These are phyloP conservation scores for Pycnonotus jocosus DNA, from an alignment of 2,113 vertebrate species.

Conservation along the genomic window DNA sequence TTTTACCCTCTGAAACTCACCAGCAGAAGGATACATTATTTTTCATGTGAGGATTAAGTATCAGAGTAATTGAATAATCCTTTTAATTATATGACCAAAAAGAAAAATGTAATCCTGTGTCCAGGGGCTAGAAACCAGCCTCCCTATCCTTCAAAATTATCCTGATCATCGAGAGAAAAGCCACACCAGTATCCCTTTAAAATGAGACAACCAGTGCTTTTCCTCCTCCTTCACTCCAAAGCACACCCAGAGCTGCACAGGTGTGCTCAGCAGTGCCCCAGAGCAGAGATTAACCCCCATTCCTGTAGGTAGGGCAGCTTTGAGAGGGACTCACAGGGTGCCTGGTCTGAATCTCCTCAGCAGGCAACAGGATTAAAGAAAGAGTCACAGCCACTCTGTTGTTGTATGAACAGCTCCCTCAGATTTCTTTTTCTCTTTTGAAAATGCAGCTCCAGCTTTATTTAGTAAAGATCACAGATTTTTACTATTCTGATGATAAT, in stretches of 20 bases:
- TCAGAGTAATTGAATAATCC: background rate
- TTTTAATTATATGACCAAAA: background rate
- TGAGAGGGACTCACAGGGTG: background rate
- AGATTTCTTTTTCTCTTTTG: background rate
- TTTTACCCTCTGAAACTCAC: background rate
- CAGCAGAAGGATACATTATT: background rate
- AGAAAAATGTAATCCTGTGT: background rate
- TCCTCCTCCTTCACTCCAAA: background rate
- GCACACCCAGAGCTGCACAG: background rate
- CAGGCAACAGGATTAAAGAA: background rate
- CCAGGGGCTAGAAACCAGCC: background rate
- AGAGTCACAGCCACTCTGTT: background rate
- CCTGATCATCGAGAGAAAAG: background rate
- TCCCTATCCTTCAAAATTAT: background rate
- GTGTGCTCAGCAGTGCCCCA: background rate
- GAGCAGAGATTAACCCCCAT: background rate
- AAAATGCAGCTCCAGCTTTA: background rate
- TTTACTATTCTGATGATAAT: background rate
- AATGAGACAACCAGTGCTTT: background rate
- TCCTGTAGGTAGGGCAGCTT: background rate
- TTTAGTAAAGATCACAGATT: background rate
- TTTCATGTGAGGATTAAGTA: background rate
- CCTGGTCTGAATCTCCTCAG: background rate
- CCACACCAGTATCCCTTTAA: background rate
- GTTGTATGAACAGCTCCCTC: background rate